Evolutionary conservation across 2,797 vertebrate species (phyloP).

Genomic region (Pangasius macronema): DNA sequence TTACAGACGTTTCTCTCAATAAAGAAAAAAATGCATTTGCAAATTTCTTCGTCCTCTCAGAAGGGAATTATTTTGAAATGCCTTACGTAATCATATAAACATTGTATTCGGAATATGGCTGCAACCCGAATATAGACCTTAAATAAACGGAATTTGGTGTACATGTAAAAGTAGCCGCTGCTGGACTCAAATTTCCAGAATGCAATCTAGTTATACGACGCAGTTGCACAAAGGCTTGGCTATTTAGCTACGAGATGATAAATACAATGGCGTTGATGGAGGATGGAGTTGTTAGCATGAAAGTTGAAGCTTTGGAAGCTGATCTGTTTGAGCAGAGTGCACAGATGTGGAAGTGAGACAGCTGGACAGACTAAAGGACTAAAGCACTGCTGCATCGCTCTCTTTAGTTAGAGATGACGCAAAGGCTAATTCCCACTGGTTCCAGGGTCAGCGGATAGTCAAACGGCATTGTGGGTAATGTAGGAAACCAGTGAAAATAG

Average conservation of each 20-base stretch:
- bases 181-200: neutral
- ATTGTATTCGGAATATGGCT: too few species aligned
- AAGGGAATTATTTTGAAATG: neutral
- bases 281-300: neutral
- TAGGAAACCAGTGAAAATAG: neutral
- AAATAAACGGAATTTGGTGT: too few species aligned
- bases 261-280: neutral
- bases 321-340: neutral
- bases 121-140: too few species aligned
- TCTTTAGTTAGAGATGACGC: neutral
- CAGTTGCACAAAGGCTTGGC: neutral
- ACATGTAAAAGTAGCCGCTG: too few species aligned
- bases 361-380: neutral
- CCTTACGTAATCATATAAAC: neutral
- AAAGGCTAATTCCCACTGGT: neutral
- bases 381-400: neutral
- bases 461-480: neutral
- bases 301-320: neutral
- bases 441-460: neutral
- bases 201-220: neutral
- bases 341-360: constrained; percentile 2
- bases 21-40: neutral
- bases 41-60: neutral
- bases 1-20: neutral
- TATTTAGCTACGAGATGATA: neutral